Evolutionary conservation across 2,888 invertebrate species (phyloP), one percentile per base, ranked within the genome.

Genomic region (Argyra leucocephala): DNA sequence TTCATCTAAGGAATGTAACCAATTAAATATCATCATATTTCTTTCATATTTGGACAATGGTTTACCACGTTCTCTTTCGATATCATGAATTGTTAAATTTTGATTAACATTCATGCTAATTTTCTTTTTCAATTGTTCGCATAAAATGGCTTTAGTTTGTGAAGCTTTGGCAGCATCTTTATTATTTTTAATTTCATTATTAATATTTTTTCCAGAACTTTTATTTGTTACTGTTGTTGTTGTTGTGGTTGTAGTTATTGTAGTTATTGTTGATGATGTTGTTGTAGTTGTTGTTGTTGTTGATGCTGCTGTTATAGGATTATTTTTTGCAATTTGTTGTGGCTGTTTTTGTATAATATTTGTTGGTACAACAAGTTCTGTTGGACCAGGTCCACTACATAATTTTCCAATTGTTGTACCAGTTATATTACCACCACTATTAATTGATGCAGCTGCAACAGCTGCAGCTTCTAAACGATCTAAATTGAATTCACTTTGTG

Each of bases 21-120:
- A 95, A 79, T 93, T 93, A 81, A 94, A 94, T 66, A 94, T 94
- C 89, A 93, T 93, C 88, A 94, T 91, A 78, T 95, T 94, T n/a
- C 93, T 80, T 74, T 93, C 92, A 79, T 91, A 92, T 73, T 91
- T 91, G n/a, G 90, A 89, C 15, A 93, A 82, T 0, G 92, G 91
- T 67, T 90, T 88, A 0, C 92, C 91, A 1, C 91, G 82, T 74
- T 92, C 91, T 64, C 90, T 81, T 72, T 92, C 91, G 37, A 92
- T 84, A 73, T 93, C 92, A 0, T 88, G 85, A 4, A 90, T 86
- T 0, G 91, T 91, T 1, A 92, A 80, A 83, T 83, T 69, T 75
- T 77, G 66, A 72, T 67, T 69, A 7, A 70, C 67, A 65, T 69
- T 69, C 61, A 69, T 64, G 2, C 67, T 66, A 31, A 69, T 69